These are phyloP conservation scores for Phthorimaea operculella DNA, from an alignment of 1,140 invertebrate species.

Conservation along the genomic window DNA sequence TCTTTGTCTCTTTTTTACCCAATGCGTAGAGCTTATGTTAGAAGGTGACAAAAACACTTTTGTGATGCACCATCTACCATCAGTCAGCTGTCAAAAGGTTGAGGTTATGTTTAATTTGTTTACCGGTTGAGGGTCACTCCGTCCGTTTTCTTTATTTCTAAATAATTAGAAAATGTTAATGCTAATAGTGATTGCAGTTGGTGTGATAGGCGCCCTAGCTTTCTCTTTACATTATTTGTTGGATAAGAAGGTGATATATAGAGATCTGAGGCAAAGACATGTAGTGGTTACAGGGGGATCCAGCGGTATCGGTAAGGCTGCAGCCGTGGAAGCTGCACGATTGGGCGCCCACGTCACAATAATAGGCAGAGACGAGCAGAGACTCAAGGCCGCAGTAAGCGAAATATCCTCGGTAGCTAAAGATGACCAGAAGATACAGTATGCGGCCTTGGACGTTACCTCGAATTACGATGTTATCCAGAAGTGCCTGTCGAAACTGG, in stretches of 20 bases:
- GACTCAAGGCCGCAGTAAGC: constrained; percentile 71
- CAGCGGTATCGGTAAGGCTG: constrained; percentile 91
- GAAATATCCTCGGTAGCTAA: constrained; percentile 68
- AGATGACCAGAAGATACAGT: constrained; percentile 75
- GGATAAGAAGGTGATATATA: constrained; percentile 45
- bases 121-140: too few relatives aligned
- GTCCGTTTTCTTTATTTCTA: too few relatives aligned
- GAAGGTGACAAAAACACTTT: too few relatives aligned
- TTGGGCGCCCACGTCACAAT: constrained; percentile 90
- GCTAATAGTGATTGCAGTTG: neutral
- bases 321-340: constrained; percentile 81
- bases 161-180: neutral
- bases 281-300: constrained; percentile 92
- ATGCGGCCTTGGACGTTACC: constrained; percentile 79
- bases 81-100: neutral
- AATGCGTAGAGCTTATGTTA: too few relatives aligned
- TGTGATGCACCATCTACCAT: too few relatives aligned
- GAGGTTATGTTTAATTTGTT: neutral
- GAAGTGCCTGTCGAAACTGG: constrained; percentile 70
- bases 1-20: too few relatives aligned
- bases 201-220: constrained; percentile 14
- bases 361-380: constrained; percentile 81
- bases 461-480: constrained; percentile 73
- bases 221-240: constrained; percentile 26
- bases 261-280: constrained; percentile 65